phyloP scores from a whole-genome alignment of 2,113 vertebrate genomes.

The Rhabdornis inornatus region DNA sequence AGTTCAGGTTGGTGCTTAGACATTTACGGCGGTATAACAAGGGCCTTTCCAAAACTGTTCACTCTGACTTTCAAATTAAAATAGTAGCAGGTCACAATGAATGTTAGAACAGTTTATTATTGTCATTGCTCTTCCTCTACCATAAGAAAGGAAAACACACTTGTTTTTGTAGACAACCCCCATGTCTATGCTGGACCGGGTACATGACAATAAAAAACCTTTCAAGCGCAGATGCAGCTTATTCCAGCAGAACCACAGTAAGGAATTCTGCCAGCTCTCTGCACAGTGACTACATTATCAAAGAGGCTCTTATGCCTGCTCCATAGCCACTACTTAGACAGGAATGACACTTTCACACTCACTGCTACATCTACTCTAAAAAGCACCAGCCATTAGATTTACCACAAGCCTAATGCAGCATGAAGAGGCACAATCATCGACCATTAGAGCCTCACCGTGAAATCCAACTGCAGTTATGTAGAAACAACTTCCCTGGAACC shows the following conservation, averaged over 20 bases:
- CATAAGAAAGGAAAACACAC: neutral
- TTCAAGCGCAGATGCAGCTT: neutral
- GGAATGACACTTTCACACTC: neutral
- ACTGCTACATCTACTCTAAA: neutral
- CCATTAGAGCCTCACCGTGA: neutral
- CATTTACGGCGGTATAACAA: neutral
- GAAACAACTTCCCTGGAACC: neutral
- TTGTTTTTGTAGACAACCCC: neutral
- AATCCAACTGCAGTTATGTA: neutral
- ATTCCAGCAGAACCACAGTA: neutral
- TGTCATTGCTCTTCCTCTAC: neutral
- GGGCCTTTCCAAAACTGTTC: neutral
- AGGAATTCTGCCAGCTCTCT: neutral
- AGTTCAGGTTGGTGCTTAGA: neutral
- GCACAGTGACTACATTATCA: neutral
- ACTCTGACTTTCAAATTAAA: neutral
- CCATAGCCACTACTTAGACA: neutral
- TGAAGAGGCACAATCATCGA: neutral
- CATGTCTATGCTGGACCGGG: accelerated
- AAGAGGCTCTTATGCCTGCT: neutral
- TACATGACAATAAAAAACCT: neutral
- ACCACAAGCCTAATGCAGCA: neutral
- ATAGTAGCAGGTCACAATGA: neutral
- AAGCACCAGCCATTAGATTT: neutral
- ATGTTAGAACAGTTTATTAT: neutral